These are phyloP conservation scores for Pocillopora meandrina DNA, from an alignment of 92 coral and sea anemone genomes.

Conservation along the genomic window DNA sequence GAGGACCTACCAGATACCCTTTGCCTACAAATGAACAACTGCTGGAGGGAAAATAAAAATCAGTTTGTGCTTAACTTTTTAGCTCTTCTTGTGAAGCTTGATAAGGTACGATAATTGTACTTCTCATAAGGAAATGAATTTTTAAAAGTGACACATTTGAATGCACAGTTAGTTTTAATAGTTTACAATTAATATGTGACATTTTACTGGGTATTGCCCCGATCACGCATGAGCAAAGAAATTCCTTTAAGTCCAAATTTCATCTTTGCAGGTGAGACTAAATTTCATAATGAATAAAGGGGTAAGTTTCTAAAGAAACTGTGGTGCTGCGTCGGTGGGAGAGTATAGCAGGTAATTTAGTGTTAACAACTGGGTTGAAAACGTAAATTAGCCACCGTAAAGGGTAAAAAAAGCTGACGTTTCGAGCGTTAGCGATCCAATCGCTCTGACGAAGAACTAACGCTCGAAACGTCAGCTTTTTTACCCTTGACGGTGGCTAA, in stretches of 20 bases:
- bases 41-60: conserved; percentile 27
- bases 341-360: too few species aligned
- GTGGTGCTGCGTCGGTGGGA: too few species aligned
- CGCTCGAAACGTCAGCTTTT: too few species aligned
- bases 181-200: not conserved
- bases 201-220: not conserved
- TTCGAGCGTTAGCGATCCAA: too few species aligned
- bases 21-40: conserved; percentile 65
- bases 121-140: not conserved
- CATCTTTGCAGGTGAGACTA: conserved; percentile 56
- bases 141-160: not conserved
- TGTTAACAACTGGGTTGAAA: too few species aligned
- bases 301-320: too few species aligned
- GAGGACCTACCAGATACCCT: conserved; percentile 61
- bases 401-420: too few species aligned
- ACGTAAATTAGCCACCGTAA: too few species aligned
- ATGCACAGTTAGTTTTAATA: not conserved
- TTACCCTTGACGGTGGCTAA: too few species aligned
- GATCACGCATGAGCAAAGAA: not conserved
- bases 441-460: too few species aligned
- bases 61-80: not conserved
- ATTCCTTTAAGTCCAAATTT: not conserved
- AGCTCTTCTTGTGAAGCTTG: conserved; percentile 62
- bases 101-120: conserved; percentile 53
- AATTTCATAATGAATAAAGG: too few species aligned